Percentiles rank a stretch among this genome's conserved stretches.
These are phyloP conservation scores for Drosophila austrosaltans DNA, from an alignment of 2,888 invertebrate species.

Conservation along the genomic window DNA sequence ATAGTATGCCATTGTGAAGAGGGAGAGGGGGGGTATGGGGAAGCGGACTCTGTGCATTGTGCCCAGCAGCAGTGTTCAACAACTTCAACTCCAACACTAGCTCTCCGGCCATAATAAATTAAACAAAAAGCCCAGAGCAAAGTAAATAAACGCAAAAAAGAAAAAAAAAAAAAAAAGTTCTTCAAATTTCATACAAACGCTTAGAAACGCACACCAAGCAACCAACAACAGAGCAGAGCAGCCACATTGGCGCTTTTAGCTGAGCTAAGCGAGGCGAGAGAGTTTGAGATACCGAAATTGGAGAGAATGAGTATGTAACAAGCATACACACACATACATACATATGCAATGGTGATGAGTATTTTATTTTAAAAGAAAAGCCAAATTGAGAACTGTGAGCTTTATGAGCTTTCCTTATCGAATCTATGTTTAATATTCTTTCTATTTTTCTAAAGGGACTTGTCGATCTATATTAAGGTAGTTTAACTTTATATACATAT, in stretches of 20 bases:
- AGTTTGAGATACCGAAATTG: conserved; percentile 1
- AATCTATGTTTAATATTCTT: too few species aligned
- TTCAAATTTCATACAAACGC: conserved; percentile 25
- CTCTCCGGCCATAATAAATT: not conserved
- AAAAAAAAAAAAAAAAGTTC: conserved; percentile 2
- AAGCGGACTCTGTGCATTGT: not conserved
- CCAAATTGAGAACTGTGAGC: not conserved
- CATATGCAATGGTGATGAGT: conserved; percentile 2
- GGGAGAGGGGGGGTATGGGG: too few species aligned
- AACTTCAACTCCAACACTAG: conserved; percentile 2
- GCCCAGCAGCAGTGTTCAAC: not conserved
- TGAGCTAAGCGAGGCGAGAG: conserved; percentile 22
- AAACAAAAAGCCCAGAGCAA: conserved; percentile 18
- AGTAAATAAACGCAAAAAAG: conserved; percentile 35
- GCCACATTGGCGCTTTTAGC: conserved; percentile 39
- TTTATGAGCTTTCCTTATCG: not conserved
- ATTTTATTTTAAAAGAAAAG: not conserved
- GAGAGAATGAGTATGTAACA: not conserved
- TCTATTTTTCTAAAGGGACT: too few species aligned
- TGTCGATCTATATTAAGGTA: too few species aligned
- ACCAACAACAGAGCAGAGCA: conserved; percentile 13
- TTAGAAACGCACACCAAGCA: conserved; percentile 41
- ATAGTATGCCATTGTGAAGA: not conserved
- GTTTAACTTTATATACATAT: too few species aligned
- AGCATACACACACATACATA: not conserved